Conservation (phyloP, 2,797 vertebrate species). For the Brachyalestes nurse region DNA sequence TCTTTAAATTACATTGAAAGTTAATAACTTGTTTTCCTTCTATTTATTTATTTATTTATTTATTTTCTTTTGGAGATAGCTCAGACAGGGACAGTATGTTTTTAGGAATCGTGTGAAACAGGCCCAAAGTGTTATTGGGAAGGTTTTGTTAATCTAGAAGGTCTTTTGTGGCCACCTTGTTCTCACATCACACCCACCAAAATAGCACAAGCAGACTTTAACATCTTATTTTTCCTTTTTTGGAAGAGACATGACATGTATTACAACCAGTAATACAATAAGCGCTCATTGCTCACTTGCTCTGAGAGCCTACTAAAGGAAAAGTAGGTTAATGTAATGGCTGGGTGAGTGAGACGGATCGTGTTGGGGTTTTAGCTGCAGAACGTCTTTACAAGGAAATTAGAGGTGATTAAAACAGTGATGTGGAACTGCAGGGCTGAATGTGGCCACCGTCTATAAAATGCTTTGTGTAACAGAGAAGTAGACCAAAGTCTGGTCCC, state of each 20-base stretch:
- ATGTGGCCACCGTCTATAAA: background rate
- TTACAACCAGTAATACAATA: background rate
- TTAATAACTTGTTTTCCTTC: no score
- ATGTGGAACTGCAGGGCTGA: background rate
- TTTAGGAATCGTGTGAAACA: background rate
- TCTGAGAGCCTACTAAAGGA: background rate
- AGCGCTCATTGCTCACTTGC: background rate
- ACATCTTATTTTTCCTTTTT: background rate
- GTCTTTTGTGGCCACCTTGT: background rate
- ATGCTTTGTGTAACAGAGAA: background rate
- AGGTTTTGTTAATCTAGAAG: background rate
- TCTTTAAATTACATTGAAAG: no score
- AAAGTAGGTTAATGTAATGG: conserved; percentile 23
- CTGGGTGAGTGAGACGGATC: background rate
- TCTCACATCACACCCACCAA: background rate
- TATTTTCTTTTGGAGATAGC: no score
- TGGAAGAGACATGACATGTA: background rate
- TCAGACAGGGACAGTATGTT: background rate
- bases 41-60: no score
- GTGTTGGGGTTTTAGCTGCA: background rate
- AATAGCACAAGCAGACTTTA: background rate
- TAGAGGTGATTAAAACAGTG: background rate
- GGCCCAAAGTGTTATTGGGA: no score
- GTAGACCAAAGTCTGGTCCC: background rate
- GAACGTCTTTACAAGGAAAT: background rate